Percentiles rank a stretch among this genome's conserved stretches.
Conservation (phyloP, 2,888 invertebrate species). For the Sepioteuthis lessoniana region DNA sequence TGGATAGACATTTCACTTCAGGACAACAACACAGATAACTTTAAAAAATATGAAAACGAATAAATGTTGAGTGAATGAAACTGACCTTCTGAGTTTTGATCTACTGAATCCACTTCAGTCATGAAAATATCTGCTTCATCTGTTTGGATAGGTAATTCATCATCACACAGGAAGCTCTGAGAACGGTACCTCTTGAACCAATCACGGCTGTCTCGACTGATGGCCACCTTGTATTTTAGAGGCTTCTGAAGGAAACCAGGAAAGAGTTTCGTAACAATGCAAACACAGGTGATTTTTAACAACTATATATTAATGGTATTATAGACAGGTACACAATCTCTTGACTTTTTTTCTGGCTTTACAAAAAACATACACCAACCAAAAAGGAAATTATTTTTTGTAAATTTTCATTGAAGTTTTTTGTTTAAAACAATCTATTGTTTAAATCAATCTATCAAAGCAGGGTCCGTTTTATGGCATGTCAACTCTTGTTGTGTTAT, state of each 20-base stretch:
- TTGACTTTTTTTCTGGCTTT: too few relatives aligned
- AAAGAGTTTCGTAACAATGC: neutral
- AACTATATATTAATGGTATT: neutral
- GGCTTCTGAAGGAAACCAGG: constrained; percentile 80
- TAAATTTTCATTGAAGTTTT: too few relatives aligned
- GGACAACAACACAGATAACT: too few relatives aligned
- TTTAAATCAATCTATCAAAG: too few relatives aligned
- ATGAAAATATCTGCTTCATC: constrained; percentile 61
- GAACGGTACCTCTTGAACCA: constrained; percentile 81
- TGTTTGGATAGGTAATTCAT: constrained; percentile 66
- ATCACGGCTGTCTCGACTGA: constrained; percentile 92
- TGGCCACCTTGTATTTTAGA: constrained; percentile 92
- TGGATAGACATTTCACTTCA: too few relatives aligned
- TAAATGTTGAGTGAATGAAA: neutral
- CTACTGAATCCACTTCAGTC: constrained; percentile 54
- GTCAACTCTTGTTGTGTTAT: too few relatives aligned
- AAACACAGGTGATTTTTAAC: neutral
- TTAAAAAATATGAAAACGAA: neutral
- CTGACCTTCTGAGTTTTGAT: constrained; percentile 62
- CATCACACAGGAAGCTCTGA: constrained; percentile 68
- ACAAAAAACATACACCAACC: too few relatives aligned
- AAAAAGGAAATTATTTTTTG: too few relatives aligned
- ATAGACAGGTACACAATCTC: too few relatives aligned
- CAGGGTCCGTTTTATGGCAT: too few relatives aligned
- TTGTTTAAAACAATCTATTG: too few relatives aligned